Conservation (phyloP, 2,113 vertebrate genomes). For the Machaerirhynchus nigripectus region DNA sequence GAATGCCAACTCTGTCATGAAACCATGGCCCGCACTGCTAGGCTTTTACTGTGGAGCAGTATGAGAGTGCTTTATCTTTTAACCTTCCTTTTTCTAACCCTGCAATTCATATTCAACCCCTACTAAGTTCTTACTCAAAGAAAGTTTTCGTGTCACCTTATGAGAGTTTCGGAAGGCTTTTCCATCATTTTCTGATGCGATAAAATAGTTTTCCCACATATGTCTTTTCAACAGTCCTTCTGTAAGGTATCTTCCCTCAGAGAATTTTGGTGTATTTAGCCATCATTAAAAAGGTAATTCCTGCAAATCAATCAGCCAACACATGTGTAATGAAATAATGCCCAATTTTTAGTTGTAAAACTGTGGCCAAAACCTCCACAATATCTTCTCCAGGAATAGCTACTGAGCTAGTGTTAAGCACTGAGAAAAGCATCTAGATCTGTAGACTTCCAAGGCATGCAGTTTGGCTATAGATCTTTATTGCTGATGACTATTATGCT, state of each 20-base stretch:
- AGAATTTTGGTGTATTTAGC: not conserved
- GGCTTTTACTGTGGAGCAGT: not conserved
- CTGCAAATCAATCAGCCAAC: not conserved
- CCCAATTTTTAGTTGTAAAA: not conserved
- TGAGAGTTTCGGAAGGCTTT: not conserved
- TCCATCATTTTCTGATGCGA: not conserved
- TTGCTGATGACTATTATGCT: not conserved
- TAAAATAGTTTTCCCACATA: not conserved
- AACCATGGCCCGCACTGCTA: not conserved
- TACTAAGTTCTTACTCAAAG: not conserved
- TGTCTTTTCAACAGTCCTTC: not conserved
- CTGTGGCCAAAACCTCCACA: not conserved
- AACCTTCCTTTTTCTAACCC: not conserved
- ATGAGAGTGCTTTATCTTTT: not conserved
- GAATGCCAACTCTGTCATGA: not conserved
- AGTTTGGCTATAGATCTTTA: not conserved
- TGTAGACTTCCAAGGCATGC: not conserved
- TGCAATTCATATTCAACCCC: not conserved
- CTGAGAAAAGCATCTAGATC: not conserved
- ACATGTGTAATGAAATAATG: not conserved
- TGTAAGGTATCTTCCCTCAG: not conserved
- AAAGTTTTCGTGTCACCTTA: not conserved
- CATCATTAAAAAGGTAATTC: not conserved
- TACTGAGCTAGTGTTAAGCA: not conserved
- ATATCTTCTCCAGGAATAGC: not conserved